Percentiles rank a stretch among this genome's conserved stretches.
These are phyloP conservation scores for Halictus ligatus DNA, from an alignment of 2,888 invertebrate genomes.

Conservation along the genomic window DNA sequence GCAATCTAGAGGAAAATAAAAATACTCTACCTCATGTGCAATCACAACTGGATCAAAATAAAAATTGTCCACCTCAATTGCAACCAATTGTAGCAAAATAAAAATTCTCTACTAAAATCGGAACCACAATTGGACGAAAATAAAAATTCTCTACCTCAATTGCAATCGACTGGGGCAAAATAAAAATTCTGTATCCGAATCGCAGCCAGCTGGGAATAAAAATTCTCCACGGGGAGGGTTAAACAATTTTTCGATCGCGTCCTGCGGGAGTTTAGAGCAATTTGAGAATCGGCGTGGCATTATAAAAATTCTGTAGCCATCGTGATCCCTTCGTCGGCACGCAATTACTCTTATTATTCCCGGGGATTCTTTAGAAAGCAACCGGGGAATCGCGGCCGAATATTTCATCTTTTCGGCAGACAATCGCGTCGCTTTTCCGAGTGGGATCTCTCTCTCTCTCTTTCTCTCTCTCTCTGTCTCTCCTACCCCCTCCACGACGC, in stretches of 20 bases:
- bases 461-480: neutral
- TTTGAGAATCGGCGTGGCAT: neutral
- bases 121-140: too few species aligned
- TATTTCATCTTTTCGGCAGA: conserved; percentile 17
- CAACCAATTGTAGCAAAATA: too few species aligned
- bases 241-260: neutral
- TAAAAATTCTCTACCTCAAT: neutral
- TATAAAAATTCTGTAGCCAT: neutral
- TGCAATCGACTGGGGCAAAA: too few species aligned
- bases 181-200: neutral
- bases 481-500: neutral
- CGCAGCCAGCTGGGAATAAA: neutral
- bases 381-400: neutral
- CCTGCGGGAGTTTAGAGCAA: neutral
- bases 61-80: too few species aligned
- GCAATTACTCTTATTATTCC: conserved; percentile 24
- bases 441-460: conserved; percentile 11
- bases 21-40: too few species aligned
- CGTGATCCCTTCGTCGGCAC: neutral
- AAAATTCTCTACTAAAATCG: too few species aligned
- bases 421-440: neutral
- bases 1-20: too few species aligned
- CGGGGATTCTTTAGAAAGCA: neutral
- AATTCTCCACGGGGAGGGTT: neutral
- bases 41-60: too few species aligned